Evolutionary conservation across 2,797 vertebrate species (phyloP).

Genomic region (Acanthurus tractus): DNA sequence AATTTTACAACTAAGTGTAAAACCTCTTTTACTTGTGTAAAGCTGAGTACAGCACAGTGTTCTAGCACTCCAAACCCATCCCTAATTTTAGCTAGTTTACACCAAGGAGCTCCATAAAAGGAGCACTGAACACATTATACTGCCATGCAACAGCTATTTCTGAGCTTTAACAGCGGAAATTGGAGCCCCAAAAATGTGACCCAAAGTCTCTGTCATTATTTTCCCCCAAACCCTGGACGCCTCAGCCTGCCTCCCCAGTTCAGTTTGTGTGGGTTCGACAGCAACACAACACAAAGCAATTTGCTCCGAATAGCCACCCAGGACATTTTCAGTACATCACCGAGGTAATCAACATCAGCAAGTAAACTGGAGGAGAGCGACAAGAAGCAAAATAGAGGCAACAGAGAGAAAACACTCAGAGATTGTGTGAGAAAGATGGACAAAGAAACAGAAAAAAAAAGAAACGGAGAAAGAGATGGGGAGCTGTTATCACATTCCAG

Average conservation of each 20-base stretch:
- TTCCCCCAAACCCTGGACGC: conserved; percentile 18
- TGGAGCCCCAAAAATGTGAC: conserved; percentile 19
- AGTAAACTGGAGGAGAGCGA: conserved; percentile 39
- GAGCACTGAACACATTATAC: conserved; percentile 21
- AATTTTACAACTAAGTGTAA: neutral
- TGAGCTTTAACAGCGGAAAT: conserved; percentile 30
- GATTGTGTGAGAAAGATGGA: conserved; percentile 3
- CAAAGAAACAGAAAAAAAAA: conserved; percentile 24
- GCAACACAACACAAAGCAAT: conserved; percentile 60
- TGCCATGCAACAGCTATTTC: conserved; percentile 23
- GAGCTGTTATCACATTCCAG: conserved; percentile 50
- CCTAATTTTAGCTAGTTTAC: conserved; percentile 8
- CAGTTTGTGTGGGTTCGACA: conserved; percentile 48
- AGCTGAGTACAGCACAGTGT: no score
- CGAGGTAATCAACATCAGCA: conserved; percentile 44
- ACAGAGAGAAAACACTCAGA: conserved; percentile 27
- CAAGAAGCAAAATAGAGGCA: conserved; percentile 5
- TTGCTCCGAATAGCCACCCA: conserved; percentile 56
- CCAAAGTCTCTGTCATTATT: conserved; percentile 49
- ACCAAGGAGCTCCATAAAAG: conserved; percentile 19
- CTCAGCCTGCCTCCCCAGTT: conserved; percentile 27
- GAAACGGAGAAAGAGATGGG: conserved; percentile 35
- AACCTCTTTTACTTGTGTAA: neutral
- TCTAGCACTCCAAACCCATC: neutral
- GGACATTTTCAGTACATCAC: conserved; percentile 61